Percentiles rank a stretch among this genome's conserved stretches.
phyloP scores from a whole-genome alignment of 92 coral and sea anemone species.

The Zoanthus gigantus region DNA sequence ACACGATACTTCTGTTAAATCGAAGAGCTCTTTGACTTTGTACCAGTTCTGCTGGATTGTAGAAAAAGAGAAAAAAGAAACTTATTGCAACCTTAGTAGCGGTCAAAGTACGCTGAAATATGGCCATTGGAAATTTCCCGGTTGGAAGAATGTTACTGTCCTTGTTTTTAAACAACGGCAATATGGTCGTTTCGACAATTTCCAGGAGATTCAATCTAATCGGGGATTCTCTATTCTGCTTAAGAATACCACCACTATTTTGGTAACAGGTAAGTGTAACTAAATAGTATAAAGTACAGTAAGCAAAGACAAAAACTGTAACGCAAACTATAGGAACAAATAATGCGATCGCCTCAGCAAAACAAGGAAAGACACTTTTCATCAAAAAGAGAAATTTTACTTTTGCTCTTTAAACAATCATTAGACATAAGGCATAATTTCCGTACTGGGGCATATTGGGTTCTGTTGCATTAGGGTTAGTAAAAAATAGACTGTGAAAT shows the following conservation, averaged over 20 bases:
- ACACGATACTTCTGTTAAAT: neutral
- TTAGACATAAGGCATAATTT: too few relatives aligned
- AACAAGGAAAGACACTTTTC: too few relatives aligned
- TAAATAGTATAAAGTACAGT: neutral
- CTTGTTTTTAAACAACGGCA: neutral
- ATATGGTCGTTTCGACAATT: neutral
- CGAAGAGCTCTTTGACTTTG: too few relatives aligned
- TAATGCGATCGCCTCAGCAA: too few relatives aligned
- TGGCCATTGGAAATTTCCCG: neutral
- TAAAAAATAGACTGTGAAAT: too few relatives aligned
- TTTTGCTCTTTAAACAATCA: too few relatives aligned
- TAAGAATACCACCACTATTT: neutral
- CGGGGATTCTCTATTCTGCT: neutral
- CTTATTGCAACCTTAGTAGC: neutral
- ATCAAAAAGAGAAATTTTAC: too few relatives aligned
- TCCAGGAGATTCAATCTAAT: neutral
- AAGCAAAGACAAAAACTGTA: too few relatives aligned
- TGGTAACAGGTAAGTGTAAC: slow-evolving; percentile 1
- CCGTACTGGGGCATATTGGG: too few relatives aligned
- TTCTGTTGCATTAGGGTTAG: too few relatives aligned
- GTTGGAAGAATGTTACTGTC: neutral
- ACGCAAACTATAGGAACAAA: too few relatives aligned
- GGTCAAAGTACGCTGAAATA: neutral
- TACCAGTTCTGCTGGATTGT: neutral
- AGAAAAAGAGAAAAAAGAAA: neutral